These are phyloP conservation scores for Lagria hirta DNA, from an alignment of 2,888 invertebrate genomes.

Conservation along the genomic window DNA sequence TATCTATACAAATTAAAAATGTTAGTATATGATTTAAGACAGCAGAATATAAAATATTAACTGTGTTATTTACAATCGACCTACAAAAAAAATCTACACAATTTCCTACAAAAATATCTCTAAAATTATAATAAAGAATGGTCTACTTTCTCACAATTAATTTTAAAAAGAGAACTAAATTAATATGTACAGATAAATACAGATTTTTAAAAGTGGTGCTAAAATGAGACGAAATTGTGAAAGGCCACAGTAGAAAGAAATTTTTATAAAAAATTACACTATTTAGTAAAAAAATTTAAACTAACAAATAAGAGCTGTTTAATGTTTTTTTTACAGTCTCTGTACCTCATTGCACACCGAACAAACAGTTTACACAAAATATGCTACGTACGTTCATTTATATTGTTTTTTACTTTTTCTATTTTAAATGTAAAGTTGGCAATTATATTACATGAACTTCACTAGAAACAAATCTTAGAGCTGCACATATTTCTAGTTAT, in stretches of 20 bases:
- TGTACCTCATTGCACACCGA: constrained; percentile 49
- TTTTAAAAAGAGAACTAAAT: too few species aligned
- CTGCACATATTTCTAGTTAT: constrained; percentile 36
- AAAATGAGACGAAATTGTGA: too few species aligned
- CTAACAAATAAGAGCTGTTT: constrained; percentile 27
- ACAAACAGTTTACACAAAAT: constrained; percentile 40
- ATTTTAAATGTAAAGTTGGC: constrained; percentile 40
- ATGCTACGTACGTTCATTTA: constrained; percentile 38
- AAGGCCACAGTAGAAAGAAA: constrained; percentile 10
- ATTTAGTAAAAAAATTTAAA: constrained; percentile 25
- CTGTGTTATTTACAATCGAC: constrained; percentile 19
- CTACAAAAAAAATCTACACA: constrained; percentile 9
- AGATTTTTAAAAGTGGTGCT: too few species aligned
- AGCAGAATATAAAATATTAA: constrained; percentile 6
- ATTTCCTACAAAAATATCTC: constrained; percentile 21
- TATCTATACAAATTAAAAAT: too few species aligned
- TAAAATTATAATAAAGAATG: constrained; percentile 18
- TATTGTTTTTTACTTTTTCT: too few species aligned
- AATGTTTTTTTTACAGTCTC: constrained; percentile 44
- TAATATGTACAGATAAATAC: too few species aligned
- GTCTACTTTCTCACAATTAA: too few species aligned
- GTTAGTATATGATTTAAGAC: too few species aligned
- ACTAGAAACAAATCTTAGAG: constrained; percentile 33
- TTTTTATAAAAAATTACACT: constrained; percentile 15
- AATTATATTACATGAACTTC: constrained; percentile 31